These are phyloP conservation scores for Chaenodraco wilsoni DNA, from an alignment of 2,797 vertebrate species.

Conservation along the genomic window DNA sequence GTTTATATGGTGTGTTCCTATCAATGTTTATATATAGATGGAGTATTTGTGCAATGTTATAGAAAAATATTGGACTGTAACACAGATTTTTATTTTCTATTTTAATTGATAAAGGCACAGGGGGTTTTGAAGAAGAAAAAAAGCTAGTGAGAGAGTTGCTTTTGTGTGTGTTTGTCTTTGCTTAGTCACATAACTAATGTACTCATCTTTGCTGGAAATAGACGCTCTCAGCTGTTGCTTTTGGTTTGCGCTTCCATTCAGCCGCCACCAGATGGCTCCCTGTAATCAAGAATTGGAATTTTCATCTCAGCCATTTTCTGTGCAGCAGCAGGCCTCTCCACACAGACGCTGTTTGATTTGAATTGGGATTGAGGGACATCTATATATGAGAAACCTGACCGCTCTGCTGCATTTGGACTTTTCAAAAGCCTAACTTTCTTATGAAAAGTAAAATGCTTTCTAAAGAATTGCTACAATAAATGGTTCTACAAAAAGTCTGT, in stretches of 20 bases:
- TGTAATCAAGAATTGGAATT: conserved; percentile 50
- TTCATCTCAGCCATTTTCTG: conserved; percentile 61
- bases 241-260: conserved; percentile 27
- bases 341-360: conserved; percentile 52
- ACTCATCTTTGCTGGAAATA: conserved; percentile 32
- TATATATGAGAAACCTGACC: conserved; percentile 44
- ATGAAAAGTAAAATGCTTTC: conserved; percentile 74
- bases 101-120: conserved; percentile 60
- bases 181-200: conserved; percentile 59
- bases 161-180: conserved; percentile 57
- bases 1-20: conserved; percentile 82
- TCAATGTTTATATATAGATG: conserved; percentile 85
- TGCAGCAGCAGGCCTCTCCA: conserved; percentile 55
- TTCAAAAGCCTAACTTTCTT: conserved; percentile 77
- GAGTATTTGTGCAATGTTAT: conserved; percentile 90
- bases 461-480: conserved; percentile 76
- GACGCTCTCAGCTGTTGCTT: conserved; percentile 32
- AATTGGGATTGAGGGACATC: conserved; percentile 62
- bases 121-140: conserved; percentile 41
- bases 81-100: conserved; percentile 70
- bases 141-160: conserved; percentile 17
- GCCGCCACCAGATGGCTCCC: conserved; percentile 75
- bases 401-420: conserved; percentile 75
- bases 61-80: conserved; percentile 88
- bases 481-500: conserved; percentile 69